Conservation (phyloP, 2,888 invertebrate genomes). For the Mythimna impura region DNA sequence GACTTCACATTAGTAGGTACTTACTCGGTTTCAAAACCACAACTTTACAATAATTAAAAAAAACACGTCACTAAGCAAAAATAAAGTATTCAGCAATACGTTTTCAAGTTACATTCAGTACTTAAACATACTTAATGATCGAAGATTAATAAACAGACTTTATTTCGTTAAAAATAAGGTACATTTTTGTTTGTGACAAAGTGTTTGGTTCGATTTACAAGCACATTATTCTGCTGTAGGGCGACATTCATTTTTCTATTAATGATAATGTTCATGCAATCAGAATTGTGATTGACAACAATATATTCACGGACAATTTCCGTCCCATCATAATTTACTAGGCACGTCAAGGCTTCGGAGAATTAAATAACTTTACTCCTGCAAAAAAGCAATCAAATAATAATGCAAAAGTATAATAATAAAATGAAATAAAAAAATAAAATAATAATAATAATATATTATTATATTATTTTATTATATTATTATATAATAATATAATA, state of each 20-base stretch:
- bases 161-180: accelerated
- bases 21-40: background rate
- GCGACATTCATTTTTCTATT: conserved; percentile 26
- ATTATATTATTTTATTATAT: too few relatives aligned
- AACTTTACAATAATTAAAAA: background rate
- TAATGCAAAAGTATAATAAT: too few relatives aligned
- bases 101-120: background rate
- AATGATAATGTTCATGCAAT: conserved; percentile 16
- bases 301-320: conserved; percentile 18
- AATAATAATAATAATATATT: too few relatives aligned
- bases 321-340: background rate
- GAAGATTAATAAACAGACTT: background rate
- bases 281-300: conserved; percentile 5
- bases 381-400: too few relatives aligned
- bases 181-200: background rate
- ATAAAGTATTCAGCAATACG: background rate
- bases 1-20: too few relatives aligned
- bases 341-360: background rate
- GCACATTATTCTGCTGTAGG: conserved; percentile 21
- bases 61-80: conserved; percentile 8
- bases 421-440: too few relatives aligned
- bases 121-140: too few relatives aligned
- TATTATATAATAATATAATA: too few relatives aligned
- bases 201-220: conserved; percentile 1
- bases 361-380: too few relatives aligned